A percentile compares a stretch with the other conserved stretches of the same genome.
Evolutionary conservation across 2,797 vertebrate species (phyloP).

Genomic region (Adelosebastes latens): DNA sequence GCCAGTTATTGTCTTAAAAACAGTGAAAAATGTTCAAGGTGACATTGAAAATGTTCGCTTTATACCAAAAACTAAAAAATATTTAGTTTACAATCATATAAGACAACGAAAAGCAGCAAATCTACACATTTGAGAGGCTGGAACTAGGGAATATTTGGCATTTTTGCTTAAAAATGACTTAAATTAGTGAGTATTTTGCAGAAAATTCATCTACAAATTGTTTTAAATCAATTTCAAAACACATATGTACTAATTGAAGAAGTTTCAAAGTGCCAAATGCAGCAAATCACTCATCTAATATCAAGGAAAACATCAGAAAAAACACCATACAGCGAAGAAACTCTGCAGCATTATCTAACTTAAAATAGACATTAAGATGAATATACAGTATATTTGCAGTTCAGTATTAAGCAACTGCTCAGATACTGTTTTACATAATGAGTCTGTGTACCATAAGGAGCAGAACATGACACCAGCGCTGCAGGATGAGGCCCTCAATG

Average conservation of each 20-base stretch:
- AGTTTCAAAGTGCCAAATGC: neutral
- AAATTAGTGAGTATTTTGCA: neutral
- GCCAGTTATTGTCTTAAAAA: no score
- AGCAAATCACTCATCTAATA: neutral
- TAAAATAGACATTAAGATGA: neutral
- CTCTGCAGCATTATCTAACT: neutral
- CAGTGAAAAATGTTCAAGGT: no score
- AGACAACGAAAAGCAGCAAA: neutral
- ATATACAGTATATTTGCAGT: neutral
- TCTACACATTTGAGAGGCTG: neutral
- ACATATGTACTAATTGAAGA: neutral
- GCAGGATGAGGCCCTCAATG: neutral
- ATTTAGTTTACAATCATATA: no score
- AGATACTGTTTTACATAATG: neutral
- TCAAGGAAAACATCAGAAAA: neutral
- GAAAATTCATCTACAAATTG: neutral
- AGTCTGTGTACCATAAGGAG: conserved; percentile 13
- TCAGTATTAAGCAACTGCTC: neutral
- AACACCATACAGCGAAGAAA: neutral
- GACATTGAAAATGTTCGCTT: no score
- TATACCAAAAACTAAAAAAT: no score
- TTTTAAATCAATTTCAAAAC: neutral
- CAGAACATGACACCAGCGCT: conserved; percentile 16
- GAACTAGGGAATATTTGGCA: no score
- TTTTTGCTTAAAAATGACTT: no score